Conservation (phyloP, 2,113 vertebrate species). For the Struthidea cinerea region DNA sequence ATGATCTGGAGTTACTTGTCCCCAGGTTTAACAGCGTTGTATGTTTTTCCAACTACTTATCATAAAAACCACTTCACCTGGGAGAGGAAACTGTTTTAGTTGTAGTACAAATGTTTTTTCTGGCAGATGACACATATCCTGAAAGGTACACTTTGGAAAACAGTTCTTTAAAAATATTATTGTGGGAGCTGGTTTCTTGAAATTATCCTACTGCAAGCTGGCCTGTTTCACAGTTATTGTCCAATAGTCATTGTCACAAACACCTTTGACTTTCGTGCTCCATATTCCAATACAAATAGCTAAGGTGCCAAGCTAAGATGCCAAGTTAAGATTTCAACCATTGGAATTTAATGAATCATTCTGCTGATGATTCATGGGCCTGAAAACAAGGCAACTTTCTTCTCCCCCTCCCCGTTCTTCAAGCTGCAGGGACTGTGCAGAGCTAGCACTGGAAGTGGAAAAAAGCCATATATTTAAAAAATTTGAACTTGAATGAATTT, state of each 20-base stretch:
- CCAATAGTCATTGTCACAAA: neutral
- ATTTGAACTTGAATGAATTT: neutral
- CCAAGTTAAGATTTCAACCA: neutral
- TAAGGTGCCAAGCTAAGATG: neutral
- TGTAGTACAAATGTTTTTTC: slow-evolving; percentile 39
- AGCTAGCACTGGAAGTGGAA: neutral
- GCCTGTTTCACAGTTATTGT: neutral
- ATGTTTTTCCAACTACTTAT: slow-evolving; percentile 42
- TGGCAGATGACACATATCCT: slow-evolving; percentile 11
- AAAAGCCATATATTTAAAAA: neutral
- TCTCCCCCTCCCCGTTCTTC: neutral
- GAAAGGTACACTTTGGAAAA: slow-evolving; percentile 21
- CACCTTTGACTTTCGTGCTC: neutral
- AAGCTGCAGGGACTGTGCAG: neutral
- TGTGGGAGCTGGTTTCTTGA: neutral
- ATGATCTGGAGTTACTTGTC: neutral
- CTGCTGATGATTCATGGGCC: neutral
- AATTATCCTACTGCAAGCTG: neutral
- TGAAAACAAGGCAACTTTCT: slow-evolving; percentile 47
- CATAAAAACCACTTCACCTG: slow-evolving; percentile 42
- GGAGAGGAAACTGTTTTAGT: slow-evolving; percentile 15
- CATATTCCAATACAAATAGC: neutral
- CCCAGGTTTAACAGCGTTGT: slow-evolving; percentile 1
- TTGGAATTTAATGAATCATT: neutral
- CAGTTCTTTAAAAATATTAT: slow-evolving; percentile 29